Evolutionary conservation across 2,888 invertebrate species (phyloP).

Genomic region (Chrysolina oricalcia): DNA sequence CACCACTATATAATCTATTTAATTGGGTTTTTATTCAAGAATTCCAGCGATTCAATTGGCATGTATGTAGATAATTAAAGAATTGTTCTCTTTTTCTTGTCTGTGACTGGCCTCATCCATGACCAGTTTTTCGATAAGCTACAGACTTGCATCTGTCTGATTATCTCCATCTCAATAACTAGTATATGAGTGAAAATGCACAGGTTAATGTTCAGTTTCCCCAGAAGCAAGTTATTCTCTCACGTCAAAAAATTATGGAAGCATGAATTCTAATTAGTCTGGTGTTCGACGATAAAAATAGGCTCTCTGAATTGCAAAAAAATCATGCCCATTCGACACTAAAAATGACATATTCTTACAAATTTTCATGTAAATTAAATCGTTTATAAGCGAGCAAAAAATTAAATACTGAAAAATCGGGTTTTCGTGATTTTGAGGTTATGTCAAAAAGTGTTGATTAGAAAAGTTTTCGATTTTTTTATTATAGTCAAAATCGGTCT

Average conservation of each 20-base stretch:
- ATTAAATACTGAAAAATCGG: no score
- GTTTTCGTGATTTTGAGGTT: no score
- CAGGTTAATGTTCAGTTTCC: background rate
- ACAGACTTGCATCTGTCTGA: background rate
- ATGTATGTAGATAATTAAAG: background rate
- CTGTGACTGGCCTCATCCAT: background rate
- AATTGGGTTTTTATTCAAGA: background rate
- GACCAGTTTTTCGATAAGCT: background rate
- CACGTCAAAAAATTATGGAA: no score
- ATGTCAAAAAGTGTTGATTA: no score
- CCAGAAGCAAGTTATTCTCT: background rate
- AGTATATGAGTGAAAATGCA: background rate
- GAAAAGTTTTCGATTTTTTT: no score
- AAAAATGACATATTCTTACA: no score
- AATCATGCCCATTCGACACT: no score
- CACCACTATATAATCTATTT: background rate
- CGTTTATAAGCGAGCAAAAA: no score
- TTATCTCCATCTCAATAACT: background rate
- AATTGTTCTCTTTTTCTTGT: slow-evolving; percentile 3
- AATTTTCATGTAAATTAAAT: no score
- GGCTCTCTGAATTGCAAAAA: no score
- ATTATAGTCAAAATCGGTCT: no score
- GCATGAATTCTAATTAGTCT: background rate
- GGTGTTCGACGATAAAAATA: no score
- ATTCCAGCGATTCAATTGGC: slow-evolving; percentile 3